Evolutionary conservation across 2,888 invertebrate species (phyloP), one percentile per base, ranked within the genome.

Genomic region (Ptychoptera contaminata): DNA sequence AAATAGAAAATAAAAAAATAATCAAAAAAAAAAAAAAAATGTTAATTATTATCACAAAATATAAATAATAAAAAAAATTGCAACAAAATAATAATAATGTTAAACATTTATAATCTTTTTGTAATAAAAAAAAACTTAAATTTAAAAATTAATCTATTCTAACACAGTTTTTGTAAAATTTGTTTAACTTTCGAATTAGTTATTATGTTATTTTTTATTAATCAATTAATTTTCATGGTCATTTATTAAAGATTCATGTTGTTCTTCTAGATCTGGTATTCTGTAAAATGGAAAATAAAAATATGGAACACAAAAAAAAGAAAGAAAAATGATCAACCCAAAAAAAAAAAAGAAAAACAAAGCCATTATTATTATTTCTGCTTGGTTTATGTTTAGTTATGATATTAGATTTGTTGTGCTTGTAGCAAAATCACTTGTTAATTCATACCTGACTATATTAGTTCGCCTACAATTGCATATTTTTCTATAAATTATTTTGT

Each of bases 191-290:
- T 23, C 23, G 23, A 23, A 23, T 23, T 23, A 23, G 23, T 23
- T 23, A 23, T 23, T 23, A 23, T 5, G 7, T 5, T 23, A 5
- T 23, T 7, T 23, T 5, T 23, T 23, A 23, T 23, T 23, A 23
- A 7, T 23, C 23, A 23, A 16, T 45, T 37, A 49, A 42, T 49
- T 46, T n/a, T 60, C 58, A 49, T 60, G 62, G 54, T 59, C 59
- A 49, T 70, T 50, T 63, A 76, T 76, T 45, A 76, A 61, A 39
- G 76, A 75, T 58, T 76, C 76, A 23, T 75, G 72, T 52, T 76
- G 76, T 53, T 76, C 76, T 53, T 76, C 75, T 42, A 71, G 48
- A 48, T 76, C 76, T 29, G 70, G 69, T 50, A 75, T 67, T 54
- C 65, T 65, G 46, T 1, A 47, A 50, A 37, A 5, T 23, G 23